Evolutionary conservation across 2,797 vertebrate species (phyloP), one percentile per base, ranked within the genome.

Genomic region (Lutjanus argentimaculatus): DNA sequence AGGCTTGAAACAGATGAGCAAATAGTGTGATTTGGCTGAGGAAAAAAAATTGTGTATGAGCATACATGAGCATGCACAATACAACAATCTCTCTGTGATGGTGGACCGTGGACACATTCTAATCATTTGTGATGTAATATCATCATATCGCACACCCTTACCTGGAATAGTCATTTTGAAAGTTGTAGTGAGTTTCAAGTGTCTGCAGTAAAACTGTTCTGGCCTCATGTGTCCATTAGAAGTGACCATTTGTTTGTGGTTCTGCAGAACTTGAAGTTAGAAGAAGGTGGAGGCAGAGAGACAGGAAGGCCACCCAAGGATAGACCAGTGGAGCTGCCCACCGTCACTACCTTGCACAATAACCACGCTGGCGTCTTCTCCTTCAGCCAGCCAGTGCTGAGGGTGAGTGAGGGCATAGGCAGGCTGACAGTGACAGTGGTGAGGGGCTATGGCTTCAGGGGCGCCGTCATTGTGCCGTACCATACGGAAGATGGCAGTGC

Each of bases 291-390:
- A 75, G 92, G 84, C 17, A 97, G 97, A 93, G 97, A 83, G 17
- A 78, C 80, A 2, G 96, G 95, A 3, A 95, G 91, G 11, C 93
- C 93, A 16, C 96, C 97, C 49, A 95, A 94, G 70, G 98, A 95
- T 0, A 89, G 94, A 46, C 79, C 99, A 55, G 97, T 97, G 83
- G 95, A 98, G 16, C 98, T 97, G n/a, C 95, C 97, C 89, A 99
- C 96, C 0, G 94, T 99, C 84, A 99, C 97, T 30, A 99, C 99
- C 90, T 76, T 99, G 89, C 98, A 99, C 0, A 98, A 99, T 56
- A 98, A 99, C 94, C 98, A 99, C 30, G 98, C 97, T 0, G 98
- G 98, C 17, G 97, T 99, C 91, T 99, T 99, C 93, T 95, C 96
- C 5, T 99, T 99, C 88, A 93, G 95, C 40, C 96, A 97, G 57